Evolutionary conservation across 2,888 invertebrate species (phyloP).

Genomic region (Apamea anceps): DNA sequence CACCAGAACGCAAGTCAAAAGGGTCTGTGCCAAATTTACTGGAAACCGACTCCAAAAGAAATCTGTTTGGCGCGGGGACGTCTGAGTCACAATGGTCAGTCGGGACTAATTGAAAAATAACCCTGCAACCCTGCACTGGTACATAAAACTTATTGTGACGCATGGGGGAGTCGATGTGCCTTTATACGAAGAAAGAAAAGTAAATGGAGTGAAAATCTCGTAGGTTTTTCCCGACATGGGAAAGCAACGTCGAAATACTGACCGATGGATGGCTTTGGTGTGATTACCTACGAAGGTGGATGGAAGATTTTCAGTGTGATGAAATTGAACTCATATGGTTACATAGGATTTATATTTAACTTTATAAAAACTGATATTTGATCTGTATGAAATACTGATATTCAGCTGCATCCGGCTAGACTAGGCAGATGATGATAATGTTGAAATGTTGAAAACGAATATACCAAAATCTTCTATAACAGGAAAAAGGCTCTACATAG

Average conservation of each 20-base stretch:
- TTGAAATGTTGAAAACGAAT: too few species aligned
- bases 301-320: background rate
- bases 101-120: constrained; percentile 57
- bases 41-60: constrained; percentile 78
- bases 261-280: background rate
- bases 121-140: constrained; percentile 40
- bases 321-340: background rate
- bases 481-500: too few species aligned
- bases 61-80: constrained; percentile 70
- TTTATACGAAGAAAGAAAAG: constrained; percentile 18
- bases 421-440: too few species aligned
- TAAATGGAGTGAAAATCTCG: constrained; percentile 29
- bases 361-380: too few species aligned
- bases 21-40: constrained; percentile 75
- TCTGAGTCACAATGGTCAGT: constrained; percentile 66
- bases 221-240: background rate
- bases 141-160: constrained; percentile 46
- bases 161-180: constrained; percentile 11
- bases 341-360: background rate
- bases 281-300: background rate
- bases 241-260: background rate
- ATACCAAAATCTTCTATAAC: too few species aligned
- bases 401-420: too few species aligned
- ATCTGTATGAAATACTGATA: too few species aligned
- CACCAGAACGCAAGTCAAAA: constrained; percentile 37